Percentiles rank a stretch among this genome's conserved stretches.
Conservation (phyloP, 2,113 vertebrate species). For the Plecturocebus donacophilus region DNA sequence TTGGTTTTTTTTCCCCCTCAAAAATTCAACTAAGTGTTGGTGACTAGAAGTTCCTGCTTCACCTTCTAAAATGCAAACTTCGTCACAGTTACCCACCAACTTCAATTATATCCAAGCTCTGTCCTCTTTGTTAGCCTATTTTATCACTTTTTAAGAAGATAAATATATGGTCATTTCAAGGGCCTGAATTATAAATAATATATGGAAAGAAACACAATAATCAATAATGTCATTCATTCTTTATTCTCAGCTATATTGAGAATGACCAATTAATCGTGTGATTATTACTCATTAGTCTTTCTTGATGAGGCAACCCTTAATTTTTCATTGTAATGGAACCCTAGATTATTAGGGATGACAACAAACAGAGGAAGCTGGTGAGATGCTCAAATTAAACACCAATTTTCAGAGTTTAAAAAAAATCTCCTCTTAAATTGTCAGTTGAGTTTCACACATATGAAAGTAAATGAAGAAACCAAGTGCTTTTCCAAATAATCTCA, state of each 20-base stretch:
- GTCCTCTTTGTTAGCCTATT: not conserved
- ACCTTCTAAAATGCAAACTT: not conserved
- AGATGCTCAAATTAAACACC: conserved; percentile 26
- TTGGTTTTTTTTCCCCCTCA: not conserved
- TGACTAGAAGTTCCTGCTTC: not conserved
- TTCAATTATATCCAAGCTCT: not conserved
- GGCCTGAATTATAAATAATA: not conserved
- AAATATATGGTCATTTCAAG: not conserved
- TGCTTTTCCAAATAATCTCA: conserved; percentile 51
- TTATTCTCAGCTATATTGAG: conserved; percentile 39
- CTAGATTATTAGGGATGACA: conserved; percentile 18
- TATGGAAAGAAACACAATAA: conserved; percentile 9
- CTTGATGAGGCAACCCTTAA: conserved; percentile 37
- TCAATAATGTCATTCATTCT: conserved; percentile 1
- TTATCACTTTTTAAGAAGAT: conserved; percentile 12
- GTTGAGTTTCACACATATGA: conserved; percentile 25
- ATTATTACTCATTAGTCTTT: conserved; percentile 45
- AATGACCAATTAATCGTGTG: not conserved
- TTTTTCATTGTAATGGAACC: conserved; percentile 15
- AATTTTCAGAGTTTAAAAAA: conserved; percentile 7
- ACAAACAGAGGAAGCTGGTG: not conserved
- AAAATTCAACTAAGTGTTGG: not conserved
- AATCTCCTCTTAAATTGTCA: conserved; percentile 18
- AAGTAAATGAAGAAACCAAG: conserved; percentile 53
- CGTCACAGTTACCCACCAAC: not conserved